Evolutionary conservation across 64 coral and sea anemone species (phyloP), one percentile per base, ranked within the genome.

Genomic region (Astreopora myriophthalma): DNA sequence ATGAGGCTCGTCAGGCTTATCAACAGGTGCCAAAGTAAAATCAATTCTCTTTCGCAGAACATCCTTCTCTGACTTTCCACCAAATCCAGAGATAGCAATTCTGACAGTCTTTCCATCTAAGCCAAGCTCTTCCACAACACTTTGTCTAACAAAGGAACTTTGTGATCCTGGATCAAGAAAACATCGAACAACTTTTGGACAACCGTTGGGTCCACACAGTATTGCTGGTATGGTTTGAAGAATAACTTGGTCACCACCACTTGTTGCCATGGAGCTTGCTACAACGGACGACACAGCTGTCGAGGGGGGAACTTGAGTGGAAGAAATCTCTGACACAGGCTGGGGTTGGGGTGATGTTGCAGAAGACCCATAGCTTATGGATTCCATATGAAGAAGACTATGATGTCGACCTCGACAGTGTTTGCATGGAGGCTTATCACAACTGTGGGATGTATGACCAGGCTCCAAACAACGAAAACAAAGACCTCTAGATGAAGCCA

Each of bases 91-190:
- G 2, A 37, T 37, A 14, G 75, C 38, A 27, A 48, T 48, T 29
- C 28, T n/a, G 3, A 48, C 40, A 85, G 17, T 37, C 36, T 61
- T 84, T 24, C 80, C 57, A 64, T 84, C 27, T 2, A 84, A 35
- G 22, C 52, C 80, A 61, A 84, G 34, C 35, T 84, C 57, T 12
- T 84, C 52, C 19, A 42, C 26, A 2, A 84, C 55, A 64, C 62
- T 68, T 10, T 63, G 28, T 19, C 36, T 7, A 23, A 84, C 62
- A 68, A 84, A 63, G 2, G 80, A 84, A 5, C 27, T 84, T 64
- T 84, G 55, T 5, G 80, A 84, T 37, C 80, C 80, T 8, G 80
- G 80, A 84, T 84, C 80, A 61, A 64, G 36, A 19, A 79, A 79
- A 48, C 75, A 79, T 79, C 17, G 16, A 14, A 79, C 75, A 44